Base-by-base conservation (phyloP, 2,113 vertebrate genomes). In the Plestiodon gilberti region DNA sequence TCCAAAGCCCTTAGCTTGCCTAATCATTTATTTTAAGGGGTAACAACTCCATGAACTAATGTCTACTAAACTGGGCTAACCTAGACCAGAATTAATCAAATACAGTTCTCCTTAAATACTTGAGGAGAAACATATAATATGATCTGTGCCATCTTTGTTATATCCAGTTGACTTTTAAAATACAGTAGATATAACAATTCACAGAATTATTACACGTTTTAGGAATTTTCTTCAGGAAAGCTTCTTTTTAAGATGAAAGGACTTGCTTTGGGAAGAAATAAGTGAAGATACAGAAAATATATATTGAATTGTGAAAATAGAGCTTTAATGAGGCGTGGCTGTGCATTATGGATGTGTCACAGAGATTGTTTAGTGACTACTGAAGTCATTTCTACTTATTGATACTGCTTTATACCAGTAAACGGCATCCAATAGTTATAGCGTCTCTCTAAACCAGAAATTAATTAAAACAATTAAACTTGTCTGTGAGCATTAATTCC, bases 361-460 rank as follows among this genome's bases (percentile, higher is more conserved):
- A 35, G 20, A 30, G 14, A 13, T n/a, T 64, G n/a, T 78, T 81
- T 52, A 30, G 38, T 30, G n/a, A 48, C 43, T 48, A 48, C 10
- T 84, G 83, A 91, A 89, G 83, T 89, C 89, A 85, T 89, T 92
- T 91, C 89, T 89, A 89, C 2, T 89, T 92, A 74, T 0, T 0
- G 0, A 85, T 88, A 88, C 57, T 81, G 76, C 70, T 86, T 79
- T 85, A 43, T 89, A 71, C 89, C 87, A 86, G 89, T 87, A 87
- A 92, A 93, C 85, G 84, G 78, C 80, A 78, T 80, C 71, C 79
- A 93, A 89, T 87, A 90, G 80, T 88, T 55, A 3, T 80, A 35
- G 0, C 11, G 1, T 81, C 55, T 33, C 22, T n/a, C 20, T 80
- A 79, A 86, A 73, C 64, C 35, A 80, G 59, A 48, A 73, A 74